Evolutionary conservation across 2,888 invertebrate species (phyloP), one percentile per base, ranked within the genome.

Genomic region (Belgica antarctica): DNA sequence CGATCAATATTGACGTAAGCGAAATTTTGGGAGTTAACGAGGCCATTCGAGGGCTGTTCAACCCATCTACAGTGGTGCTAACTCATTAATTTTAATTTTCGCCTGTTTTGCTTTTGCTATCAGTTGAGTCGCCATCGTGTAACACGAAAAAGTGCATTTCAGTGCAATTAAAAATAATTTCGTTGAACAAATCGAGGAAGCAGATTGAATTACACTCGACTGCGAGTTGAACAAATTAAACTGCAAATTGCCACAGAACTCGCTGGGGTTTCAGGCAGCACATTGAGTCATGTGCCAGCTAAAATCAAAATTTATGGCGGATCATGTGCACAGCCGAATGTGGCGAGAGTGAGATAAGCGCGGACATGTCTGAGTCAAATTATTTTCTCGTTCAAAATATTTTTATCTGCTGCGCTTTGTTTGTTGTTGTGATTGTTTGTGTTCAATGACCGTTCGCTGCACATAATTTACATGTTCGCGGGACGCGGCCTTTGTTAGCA

Each of bases 371-470:
- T 59, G 59, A 19, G 15, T 59, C 25, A n/a, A 25, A n/a, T 46
- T 46, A 19, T 59, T 27, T 59, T 27, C n/a, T 27, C 25, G 22
- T 59, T 27, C 12, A 22, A 52, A n/a, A n/a, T n/a, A n/a, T 46
- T 15, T 46, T 15, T 46, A 3, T n/a, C 15, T 46, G n/a, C 46
- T 15, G 3, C 8, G 12, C 4, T 7, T 15, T 46, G 12, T 15
- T 46, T 7, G 5, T 46, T 46, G n/a, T 15, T 59, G 27, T 59
- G 5, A 3, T 59, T 59, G 24, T 3, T 25, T 22, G n/a, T 59
- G 59, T 27, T 59, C 59, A 59, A 59, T 59, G 59, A 59, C 59
- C 59, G 59, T 59, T n/a, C n/a, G 12, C 25, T 59, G 24, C 25
- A 59, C 59, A 59, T 59, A 27, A 7, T 46, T 3, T 7, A 46